phyloP scores from a whole-genome alignment of 2,113 vertebrate genomes.

The Propithecus coquereli region DNA sequence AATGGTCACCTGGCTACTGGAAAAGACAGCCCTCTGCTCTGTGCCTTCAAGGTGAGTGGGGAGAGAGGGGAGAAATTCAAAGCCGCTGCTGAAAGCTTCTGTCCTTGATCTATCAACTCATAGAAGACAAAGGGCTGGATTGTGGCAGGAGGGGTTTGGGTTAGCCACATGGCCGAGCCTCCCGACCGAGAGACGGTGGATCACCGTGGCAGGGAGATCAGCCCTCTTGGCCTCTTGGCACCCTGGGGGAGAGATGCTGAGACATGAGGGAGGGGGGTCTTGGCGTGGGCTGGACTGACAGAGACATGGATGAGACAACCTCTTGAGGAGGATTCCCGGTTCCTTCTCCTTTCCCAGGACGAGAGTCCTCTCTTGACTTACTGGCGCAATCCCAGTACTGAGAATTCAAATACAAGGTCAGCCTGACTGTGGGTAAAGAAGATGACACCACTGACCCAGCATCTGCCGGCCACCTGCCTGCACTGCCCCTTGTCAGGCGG shows the following conservation, averaged over 20 bases:
- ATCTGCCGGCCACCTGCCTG: constrained; percentile 32
- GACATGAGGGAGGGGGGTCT: not conserved
- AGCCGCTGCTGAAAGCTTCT: not conserved
- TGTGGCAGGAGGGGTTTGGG: not conserved
- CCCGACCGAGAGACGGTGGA: not conserved
- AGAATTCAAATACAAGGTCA: not conserved
- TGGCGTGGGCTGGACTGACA: not conserved
- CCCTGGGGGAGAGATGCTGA: not conserved
- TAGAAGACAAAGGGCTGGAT: not conserved
- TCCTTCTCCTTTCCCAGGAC: not conserved
- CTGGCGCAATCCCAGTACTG: not conserved
- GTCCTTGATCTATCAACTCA: not conserved
- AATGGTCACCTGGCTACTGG: not conserved
- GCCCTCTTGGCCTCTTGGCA: not conserved
- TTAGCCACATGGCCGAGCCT: not conserved
- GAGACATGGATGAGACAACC: not conserved
- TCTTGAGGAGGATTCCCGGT: not conserved
- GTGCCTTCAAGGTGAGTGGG: not conserved
- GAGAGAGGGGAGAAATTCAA: not conserved
- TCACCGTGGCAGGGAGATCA: not conserved
- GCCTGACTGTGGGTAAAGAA: not conserved
- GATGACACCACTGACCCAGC: not conserved
- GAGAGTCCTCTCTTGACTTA: not conserved
- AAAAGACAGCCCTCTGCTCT: not conserved
- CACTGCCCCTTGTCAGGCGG: not conserved